These are phyloP conservation scores for Tachysurus fulvidraco DNA, from an alignment of 2,113 vertebrate genomes.

Conservation along the genomic window DNA sequence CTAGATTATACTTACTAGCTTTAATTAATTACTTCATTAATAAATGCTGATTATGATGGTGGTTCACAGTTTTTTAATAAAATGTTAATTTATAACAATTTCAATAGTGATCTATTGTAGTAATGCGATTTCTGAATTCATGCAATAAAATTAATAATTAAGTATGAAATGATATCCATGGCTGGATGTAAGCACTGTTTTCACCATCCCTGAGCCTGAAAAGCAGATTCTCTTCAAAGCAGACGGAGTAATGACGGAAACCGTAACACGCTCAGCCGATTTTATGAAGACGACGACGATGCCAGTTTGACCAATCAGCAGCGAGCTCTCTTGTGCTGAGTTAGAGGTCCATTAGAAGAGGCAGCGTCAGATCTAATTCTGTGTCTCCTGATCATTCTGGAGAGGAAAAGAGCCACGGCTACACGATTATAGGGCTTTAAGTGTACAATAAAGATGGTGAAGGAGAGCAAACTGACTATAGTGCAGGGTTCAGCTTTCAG, in stretches of 20 bases:
- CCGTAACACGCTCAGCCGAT: conserved; percentile 23
- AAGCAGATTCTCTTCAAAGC: conserved; percentile 13
- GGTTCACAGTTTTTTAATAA: neutral
- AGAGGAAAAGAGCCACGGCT: conserved; percentile 5
- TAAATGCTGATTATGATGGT: neutral
- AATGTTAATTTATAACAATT: neutral
- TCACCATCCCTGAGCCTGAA: neutral
- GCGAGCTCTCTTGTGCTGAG: conserved; percentile 44
- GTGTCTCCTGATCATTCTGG: conserved; percentile 33
- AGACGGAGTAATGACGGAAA: conserved; percentile 13
- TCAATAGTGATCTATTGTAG: neutral
- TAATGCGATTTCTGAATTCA: neutral
- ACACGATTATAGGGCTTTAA: conserved; percentile 37
- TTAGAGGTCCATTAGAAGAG: conserved; percentile 45
- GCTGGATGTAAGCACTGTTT: neutral
- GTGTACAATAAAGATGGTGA: neutral
- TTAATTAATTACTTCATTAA: neutral
- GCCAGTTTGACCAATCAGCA: conserved; percentile 41
- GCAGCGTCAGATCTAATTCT: conserved; percentile 29
- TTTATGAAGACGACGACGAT: conserved; percentile 45
- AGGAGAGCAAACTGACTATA: neutral
- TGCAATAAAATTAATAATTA: neutral
- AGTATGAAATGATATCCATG: neutral
- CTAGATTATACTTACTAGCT: conserved; percentile 25
- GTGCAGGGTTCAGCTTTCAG: conserved; percentile 20